A percentile compares a stretch with the other conserved stretches of the same genome.
phyloP scores from a whole-genome alignment of 2,797 vertebrate genomes.

The Lateolabrax maculatus region DNA sequence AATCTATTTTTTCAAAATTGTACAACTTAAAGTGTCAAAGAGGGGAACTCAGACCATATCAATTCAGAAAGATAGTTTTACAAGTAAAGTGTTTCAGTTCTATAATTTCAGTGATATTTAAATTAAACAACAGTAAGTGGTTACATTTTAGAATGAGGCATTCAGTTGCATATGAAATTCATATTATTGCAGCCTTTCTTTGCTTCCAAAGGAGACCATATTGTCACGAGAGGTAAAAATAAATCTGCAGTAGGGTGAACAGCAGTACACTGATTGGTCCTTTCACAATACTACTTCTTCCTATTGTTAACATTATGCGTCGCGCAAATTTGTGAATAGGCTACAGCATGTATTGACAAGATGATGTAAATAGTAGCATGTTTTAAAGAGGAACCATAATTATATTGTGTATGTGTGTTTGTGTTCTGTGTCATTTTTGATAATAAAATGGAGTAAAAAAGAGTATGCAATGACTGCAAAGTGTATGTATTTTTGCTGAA shows the following conservation, averaged over 20 bases:
- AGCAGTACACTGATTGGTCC: constrained; percentile 58
- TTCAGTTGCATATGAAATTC: neutral
- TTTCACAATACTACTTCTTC: constrained; percentile 70
- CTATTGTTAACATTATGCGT: constrained; percentile 79
- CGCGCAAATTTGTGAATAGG: constrained; percentile 79
- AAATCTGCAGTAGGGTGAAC: constrained; percentile 39
- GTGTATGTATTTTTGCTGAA: constrained; percentile 82
- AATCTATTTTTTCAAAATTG: neutral
- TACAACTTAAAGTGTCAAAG: neutral
- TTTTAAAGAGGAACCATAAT: constrained; percentile 82
- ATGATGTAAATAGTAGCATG: constrained; percentile 93
- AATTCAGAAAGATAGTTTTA: neutral
- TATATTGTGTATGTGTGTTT: constrained; percentile 86
- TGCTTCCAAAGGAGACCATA: neutral
- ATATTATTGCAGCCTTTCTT: neutral
- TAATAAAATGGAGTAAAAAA: constrained; percentile 85
- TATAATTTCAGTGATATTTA: neutral
- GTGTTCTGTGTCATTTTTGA: constrained; percentile 87
- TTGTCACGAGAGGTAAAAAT: constrained; percentile 22
- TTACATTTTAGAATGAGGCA: neutral
- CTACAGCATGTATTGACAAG: constrained; percentile 90
- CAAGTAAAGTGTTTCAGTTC: neutral
- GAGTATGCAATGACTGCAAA: constrained; percentile 83
- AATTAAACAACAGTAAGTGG: neutral
- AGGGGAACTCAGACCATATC: neutral